Base-by-base conservation (phyloP, 2,888 invertebrate species). In the Poecilus cupreus region DNA sequence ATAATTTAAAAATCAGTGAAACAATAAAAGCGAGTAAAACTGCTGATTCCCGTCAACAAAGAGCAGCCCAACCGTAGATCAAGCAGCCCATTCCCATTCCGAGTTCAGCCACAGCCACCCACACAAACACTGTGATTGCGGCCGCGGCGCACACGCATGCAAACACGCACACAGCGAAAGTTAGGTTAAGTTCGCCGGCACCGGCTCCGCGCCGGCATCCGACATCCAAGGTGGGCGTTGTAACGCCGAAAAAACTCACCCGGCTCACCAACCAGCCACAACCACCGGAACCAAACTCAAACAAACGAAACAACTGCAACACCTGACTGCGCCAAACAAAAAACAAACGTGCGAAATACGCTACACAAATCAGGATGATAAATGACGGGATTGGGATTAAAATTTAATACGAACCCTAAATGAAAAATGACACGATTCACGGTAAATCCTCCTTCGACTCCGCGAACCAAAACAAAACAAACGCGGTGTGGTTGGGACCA, bases 401-500 rank as follows among this genome's bases (percentile, higher is more conserved):
- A 51, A 26, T 49, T 46, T 20, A 49, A 75, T 75, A 75, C 75
- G 24, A 75, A 75, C 75, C 75, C 51, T 49, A 22, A 13, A 39
- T 70, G 6, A 11, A 1, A 24, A 46, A 32, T 10, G 22, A 54
- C 54, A 54, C 32, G n/a, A 32, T n/a, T 68, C 54, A 54, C 46
- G 64, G 22, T 18, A 49, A 51, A 75, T 46, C 37, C 11, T 20
- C 13, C 20, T 16, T 70, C 39, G n/a, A 49, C 3, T 37, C 24
- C 39, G 20, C 20, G 22, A 79, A 79, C 51, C 79, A 79, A 79
- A 79, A 79, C 79, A 79, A 79, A 79, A 79, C 79, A 70, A 78
- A 70, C 79, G 26, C 78, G 26, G 11, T 24, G 43, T 37, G 20
- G 24, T 26, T 64, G 8, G 37, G 26, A 64, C 26, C 22, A 32